Evolutionary conservation across 2,888 invertebrate species (phyloP).

Genomic region (Mythimna impura): DNA sequence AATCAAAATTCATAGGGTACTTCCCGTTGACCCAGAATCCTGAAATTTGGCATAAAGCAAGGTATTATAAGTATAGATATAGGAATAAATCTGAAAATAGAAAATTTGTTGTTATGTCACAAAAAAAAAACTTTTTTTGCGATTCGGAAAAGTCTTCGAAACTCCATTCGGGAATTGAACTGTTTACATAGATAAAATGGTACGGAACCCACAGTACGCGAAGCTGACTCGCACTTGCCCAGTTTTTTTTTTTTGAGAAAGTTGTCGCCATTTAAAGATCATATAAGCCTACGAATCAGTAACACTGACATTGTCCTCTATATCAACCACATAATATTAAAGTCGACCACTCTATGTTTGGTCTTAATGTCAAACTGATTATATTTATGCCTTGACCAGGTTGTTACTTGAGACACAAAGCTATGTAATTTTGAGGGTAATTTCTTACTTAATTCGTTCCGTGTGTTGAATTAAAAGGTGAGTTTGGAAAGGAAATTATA

Average conservation of each 20-base stretch:
- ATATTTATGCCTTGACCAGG: slow-evolving; percentile 20
- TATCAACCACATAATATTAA: neutral
- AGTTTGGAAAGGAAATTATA: neutral
- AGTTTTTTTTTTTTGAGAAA: slow-evolving; percentile 13
- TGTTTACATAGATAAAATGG: too few relatives aligned
- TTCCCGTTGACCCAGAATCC: too few relatives aligned
- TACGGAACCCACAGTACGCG: too few relatives aligned
- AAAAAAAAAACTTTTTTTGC: too few relatives aligned
- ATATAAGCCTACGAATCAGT: neutral
- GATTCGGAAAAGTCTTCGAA: too few relatives aligned
- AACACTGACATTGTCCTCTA: slow-evolving; percentile 7
- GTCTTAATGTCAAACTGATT: slow-evolving; percentile 32
- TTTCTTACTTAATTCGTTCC: neutral
- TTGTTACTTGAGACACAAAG: neutral
- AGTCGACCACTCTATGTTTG: slow-evolving; percentile 19
- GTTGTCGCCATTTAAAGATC: slow-evolving; percentile 1
- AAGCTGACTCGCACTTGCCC: too few relatives aligned
- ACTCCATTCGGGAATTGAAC: too few relatives aligned
- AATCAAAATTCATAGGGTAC: too few relatives aligned
- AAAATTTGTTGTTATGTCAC: too few relatives aligned
- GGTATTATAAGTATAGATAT: too few relatives aligned
- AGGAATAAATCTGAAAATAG: too few relatives aligned
- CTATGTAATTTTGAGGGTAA: neutral
- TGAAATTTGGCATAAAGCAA: too few relatives aligned
- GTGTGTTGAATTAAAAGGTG: neutral